Conservation (phyloP, 2,797 vertebrate species). For the Lacerta agilis region DNA sequence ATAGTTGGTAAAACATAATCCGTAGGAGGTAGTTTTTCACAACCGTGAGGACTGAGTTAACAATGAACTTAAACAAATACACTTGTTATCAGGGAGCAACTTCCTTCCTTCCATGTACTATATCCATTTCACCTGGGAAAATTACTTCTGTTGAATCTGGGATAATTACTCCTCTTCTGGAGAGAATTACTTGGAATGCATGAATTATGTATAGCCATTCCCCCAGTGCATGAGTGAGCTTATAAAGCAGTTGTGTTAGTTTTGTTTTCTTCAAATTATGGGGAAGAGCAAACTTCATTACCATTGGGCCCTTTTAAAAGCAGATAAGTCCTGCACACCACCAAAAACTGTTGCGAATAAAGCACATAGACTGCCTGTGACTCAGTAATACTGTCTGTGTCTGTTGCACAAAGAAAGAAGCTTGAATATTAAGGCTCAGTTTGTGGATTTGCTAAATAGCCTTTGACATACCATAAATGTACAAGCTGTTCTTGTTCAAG, state of each 20-base stretch:
- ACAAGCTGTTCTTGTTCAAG: background rate
- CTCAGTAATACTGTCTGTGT: background rate
- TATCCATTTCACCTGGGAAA: slow-evolving; percentile 8
- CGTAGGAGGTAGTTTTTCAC: background rate
- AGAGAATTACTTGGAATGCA: slow-evolving; percentile 16
- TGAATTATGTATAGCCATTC: slow-evolving; percentile 18
- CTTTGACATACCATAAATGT: background rate
- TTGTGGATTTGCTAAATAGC: background rate
- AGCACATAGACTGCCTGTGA: background rate
- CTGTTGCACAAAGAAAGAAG: background rate
- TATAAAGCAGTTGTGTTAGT: background rate
- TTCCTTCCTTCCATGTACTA: background rate
- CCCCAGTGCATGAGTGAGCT: background rate
- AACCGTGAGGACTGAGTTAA: background rate
- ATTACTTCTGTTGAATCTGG: slow-evolving; percentile 11
- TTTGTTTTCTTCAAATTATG: background rate
- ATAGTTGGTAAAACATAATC: background rate
- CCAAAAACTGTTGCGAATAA: background rate
- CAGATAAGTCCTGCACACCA: no score
- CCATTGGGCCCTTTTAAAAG: background rate
- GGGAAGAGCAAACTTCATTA: background rate
- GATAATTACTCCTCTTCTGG: slow-evolving; percentile 15
- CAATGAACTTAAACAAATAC: slow-evolving; percentile 10
- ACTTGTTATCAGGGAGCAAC: background rate
- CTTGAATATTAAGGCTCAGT: background rate